Evolutionary conservation across 2,888 invertebrate genomes (phyloP).

Genomic region (Malthinus flaveolus): DNA sequence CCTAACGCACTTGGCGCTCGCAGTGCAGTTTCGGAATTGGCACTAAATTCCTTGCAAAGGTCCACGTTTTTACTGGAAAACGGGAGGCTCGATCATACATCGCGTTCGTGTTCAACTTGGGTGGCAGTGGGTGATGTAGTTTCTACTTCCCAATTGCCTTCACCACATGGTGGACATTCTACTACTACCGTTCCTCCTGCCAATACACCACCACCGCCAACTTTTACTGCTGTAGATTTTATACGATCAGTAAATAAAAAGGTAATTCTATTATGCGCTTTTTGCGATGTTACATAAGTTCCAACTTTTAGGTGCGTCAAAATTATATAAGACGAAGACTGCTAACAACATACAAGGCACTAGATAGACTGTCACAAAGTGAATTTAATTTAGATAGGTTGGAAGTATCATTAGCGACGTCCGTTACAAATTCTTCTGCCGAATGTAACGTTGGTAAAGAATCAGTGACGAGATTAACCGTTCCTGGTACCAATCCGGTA

Average conservation of each 20-base stretch:
- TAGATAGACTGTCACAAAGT: conserved; percentile 81
- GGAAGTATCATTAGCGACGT: conserved; percentile 64
- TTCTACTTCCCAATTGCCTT: conserved; percentile 79
- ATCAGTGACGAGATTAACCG: conserved; percentile 33
- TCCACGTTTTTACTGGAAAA: conserved; percentile 60
- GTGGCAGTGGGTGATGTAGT: conserved; percentile 79
- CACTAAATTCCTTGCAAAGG: conserved; percentile 61
- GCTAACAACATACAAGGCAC: conserved; percentile 77
- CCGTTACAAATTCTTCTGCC: conserved; percentile 47
- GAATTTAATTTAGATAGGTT: conserved; percentile 79
- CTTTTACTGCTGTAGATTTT: conserved; percentile 68
- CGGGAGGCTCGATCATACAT: conserved; percentile 60
- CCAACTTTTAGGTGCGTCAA: conserved; percentile 66
- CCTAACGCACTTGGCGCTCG: conserved; percentile 47
- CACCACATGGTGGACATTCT: conserved; percentile 71
- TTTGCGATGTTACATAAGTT: background rate
- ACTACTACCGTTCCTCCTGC: conserved; percentile 40
- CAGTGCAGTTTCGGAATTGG: conserved; percentile 61
- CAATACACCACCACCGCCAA: conserved; percentile 56
- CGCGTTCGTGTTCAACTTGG: conserved; percentile 83
- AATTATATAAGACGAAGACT: conserved; percentile 78
- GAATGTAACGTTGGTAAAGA: conserved; percentile 32
- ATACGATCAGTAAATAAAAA: conserved; percentile 81
- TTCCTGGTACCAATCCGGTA: conserved; percentile 46
- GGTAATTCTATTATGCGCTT: conserved; percentile 50